phyloP scores from a whole-genome alignment of 2,113 vertebrate genomes.

The Rhinogobius similis region DNA sequence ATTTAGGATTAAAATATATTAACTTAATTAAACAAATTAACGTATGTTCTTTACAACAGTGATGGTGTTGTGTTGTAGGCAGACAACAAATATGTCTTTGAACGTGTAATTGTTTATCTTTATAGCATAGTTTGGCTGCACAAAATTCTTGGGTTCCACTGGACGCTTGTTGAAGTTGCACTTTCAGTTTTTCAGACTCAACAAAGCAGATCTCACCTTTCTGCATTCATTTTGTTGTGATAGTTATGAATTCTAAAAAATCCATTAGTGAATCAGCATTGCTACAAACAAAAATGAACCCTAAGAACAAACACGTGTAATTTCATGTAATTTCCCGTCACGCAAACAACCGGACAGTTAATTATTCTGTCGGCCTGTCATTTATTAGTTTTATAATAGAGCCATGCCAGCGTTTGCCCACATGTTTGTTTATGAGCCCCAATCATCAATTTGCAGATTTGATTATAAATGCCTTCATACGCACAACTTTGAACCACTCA shows the following conservation, averaged over 20 bases:
- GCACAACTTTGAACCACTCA: conserved; percentile 22
- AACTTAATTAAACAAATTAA: too few species aligned
- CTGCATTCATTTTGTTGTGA: too few species aligned
- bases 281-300: neutral
- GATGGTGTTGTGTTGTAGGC: too few species aligned
- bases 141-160: too few species aligned
- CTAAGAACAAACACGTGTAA: neutral
- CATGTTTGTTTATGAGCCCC: conserved; percentile 49
- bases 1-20: too few species aligned
- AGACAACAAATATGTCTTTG: too few species aligned
- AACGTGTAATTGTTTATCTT: too few species aligned
- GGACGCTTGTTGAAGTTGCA: neutral
- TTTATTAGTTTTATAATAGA: conserved; percentile 30
- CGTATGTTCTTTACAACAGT: too few species aligned
- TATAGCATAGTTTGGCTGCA: too few species aligned
- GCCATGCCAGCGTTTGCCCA: conserved; percentile 33
- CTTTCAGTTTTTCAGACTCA: too few species aligned
- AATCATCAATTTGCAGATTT: conserved; percentile 70
- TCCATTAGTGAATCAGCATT: neutral
- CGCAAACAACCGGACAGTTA: neutral
- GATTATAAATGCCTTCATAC: conserved; percentile 61
- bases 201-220: too few species aligned
- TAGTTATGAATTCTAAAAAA: too few species aligned
- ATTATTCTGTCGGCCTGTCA: conserved; percentile 31
- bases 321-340: neutral